Conservation (phyloP, 2,888 invertebrate species). For the Dromius quadrimaculatus region DNA sequence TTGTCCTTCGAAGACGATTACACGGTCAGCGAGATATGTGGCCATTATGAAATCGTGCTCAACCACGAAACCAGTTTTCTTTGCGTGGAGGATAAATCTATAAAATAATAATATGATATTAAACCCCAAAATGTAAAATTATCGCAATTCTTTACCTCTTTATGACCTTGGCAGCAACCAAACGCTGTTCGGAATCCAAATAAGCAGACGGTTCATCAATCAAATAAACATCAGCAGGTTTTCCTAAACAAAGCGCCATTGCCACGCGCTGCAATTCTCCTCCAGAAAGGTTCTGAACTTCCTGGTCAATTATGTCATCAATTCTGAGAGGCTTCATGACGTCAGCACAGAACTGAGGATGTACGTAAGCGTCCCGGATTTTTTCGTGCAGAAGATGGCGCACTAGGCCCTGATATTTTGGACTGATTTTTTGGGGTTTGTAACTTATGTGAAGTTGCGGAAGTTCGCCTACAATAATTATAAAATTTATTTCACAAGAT, state of each 20-base stretch:
- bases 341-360: conserved; percentile 98
- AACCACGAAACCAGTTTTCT: conserved; percentile 99
- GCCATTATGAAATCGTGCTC: conserved; percentile 99
- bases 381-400: conserved; percentile 94
- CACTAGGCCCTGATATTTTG: conserved; percentile 94
- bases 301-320: conserved; percentile 97
- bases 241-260: conserved; percentile 94
- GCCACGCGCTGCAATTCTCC: conserved; percentile 99
- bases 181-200: conserved; percentile 99
- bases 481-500: neutral
- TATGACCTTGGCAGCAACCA: conserved; percentile 99
- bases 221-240: conserved; percentile 98
- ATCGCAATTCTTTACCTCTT: conserved; percentile 79
- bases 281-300: conserved; percentile 98
- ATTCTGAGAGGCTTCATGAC: conserved; percentile 99
- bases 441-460: conserved; percentile 98
- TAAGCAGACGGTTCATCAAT: conserved; percentile 99
- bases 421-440: conserved; percentile 99
- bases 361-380: conserved; percentile 96
- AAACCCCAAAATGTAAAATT: conserved; percentile 13
- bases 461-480: conserved; percentile 70
- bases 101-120: conserved; percentile 53
- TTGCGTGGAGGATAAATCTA: conserved; percentile 97
- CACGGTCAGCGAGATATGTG: conserved; percentile 97
- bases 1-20: conserved; percentile 96